Conservation (phyloP, 2,113 vertebrate genomes). For the Vombatus ursinus region DNA sequence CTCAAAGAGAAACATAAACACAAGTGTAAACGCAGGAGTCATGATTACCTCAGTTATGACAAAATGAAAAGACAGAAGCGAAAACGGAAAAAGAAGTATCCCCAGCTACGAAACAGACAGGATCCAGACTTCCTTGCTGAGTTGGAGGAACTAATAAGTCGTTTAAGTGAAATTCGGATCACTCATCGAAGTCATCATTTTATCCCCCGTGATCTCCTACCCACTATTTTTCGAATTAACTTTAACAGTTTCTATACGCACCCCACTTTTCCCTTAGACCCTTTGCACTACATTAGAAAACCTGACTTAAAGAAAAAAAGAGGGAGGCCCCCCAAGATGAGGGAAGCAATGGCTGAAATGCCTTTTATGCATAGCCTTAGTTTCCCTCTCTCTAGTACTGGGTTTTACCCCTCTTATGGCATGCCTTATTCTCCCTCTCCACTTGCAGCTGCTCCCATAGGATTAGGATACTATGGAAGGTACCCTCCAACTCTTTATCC, state of each 20-base stretch:
- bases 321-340: slow-evolving; percentile 92
- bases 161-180: slow-evolving; percentile 92
- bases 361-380: slow-evolving; percentile 97
- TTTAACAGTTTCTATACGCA: slow-evolving; percentile 92
- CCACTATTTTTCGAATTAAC: slow-evolving; percentile 93
- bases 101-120: slow-evolving; percentile 89
- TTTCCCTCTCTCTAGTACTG: slow-evolving; percentile 90
- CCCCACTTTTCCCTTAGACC: slow-evolving; percentile 90
- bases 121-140: slow-evolving; percentile 95
- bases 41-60: slow-evolving; percentile 91
- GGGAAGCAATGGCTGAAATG: slow-evolving; percentile 96
- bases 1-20: slow-evolving; percentile 96
- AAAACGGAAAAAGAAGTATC: slow-evolving; percentile 98
- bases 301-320: slow-evolving; percentile 92
- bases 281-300: slow-evolving; percentile 93
- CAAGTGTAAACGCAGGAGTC: slow-evolving; percentile 92
- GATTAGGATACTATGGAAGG: slow-evolving; percentile 93
- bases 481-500: slow-evolving; percentile 93
- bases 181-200: slow-evolving; percentile 91
- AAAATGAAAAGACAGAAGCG: slow-evolving; percentile 94
- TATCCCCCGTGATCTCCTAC: slow-evolving; percentile 90
- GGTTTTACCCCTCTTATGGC: slow-evolving; percentile 96
- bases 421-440: slow-evolving; percentile 96
- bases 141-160: slow-evolving; percentile 92
- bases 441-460: slow-evolving; percentile 89